Conservation (phyloP, 2,888 invertebrate species). For the Aleiodes testaceus region DNA sequence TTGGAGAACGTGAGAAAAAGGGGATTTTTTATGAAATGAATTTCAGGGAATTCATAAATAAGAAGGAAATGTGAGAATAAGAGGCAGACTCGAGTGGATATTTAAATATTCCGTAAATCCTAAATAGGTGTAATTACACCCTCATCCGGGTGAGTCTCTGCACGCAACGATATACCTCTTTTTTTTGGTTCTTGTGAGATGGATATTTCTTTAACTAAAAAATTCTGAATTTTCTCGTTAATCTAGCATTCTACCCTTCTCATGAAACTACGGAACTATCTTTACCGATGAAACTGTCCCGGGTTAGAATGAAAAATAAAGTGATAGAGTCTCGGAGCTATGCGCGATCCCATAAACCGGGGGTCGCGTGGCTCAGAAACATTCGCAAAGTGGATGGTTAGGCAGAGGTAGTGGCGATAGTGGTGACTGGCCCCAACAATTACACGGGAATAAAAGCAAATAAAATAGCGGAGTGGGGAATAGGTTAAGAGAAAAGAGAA, state of each 20-base stretch:
- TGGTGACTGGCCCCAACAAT: constrained; percentile 72
- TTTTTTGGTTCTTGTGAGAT: too few species aligned
- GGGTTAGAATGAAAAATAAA: constrained; percentile 7
- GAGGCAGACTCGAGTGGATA: constrained; percentile 7
- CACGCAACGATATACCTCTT: constrained; percentile 2
- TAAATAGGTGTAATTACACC: constrained; percentile 19
- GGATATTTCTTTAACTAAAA: constrained; percentile 15
- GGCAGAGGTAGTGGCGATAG: constrained; percentile 67
- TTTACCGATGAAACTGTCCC: constrained; percentile 44
- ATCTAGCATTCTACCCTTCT: constrained; percentile 6
- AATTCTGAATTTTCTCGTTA: neutral
- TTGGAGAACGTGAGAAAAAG: constrained; percentile 29
- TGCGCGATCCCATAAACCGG: constrained; percentile 59
- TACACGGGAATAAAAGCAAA: constrained; percentile 71
- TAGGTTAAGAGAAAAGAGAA: constrained; percentile 34
- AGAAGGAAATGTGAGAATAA: constrained; percentile 12
- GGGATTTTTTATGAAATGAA: neutral
- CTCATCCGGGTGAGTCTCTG: neutral
- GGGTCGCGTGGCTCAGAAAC: constrained; percentile 70
- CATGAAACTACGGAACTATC: constrained; percentile 12
- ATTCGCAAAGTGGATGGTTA: constrained; percentile 69
- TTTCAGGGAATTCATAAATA: neutral
- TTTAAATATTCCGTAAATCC: constrained; percentile 16
- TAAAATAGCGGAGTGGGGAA: constrained; percentile 56
- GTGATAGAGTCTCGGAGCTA: constrained; percentile 24